Evolutionary conservation across 2,888 invertebrate species (phyloP), one percentile per base, ranked within the genome.

Genomic region (Steinernema carpocapsae): DNA sequence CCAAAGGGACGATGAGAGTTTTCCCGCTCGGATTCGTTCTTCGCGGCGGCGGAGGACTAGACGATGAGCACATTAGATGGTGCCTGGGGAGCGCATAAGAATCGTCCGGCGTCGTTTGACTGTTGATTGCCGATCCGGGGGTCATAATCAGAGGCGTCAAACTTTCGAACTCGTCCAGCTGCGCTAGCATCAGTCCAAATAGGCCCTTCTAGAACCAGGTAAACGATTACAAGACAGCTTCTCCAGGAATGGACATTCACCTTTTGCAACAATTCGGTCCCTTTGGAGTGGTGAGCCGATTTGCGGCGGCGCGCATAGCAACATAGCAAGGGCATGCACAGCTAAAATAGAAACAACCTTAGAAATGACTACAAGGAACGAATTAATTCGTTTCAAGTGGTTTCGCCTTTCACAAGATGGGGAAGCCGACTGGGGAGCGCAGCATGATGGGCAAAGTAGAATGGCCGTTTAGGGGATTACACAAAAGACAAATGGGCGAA

Each of bases 121-220:
- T 32, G 29, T 37, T 29, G 19, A 64, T 32, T 22, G 17, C 64
- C 17, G 64, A 64, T 17, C 64, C 64, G 7, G 85, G 85, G 10
- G 83, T 81, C 22, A 83, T 71, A 14, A 83, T 83, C 70, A 85
- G 75, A 4, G 85, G 85, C 14, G 84, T 84, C n/a, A 85, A 76
- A 22, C 78, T 76, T 64, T 85, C 85, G 75, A 85, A 85, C 74
- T 85, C 85, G 46, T 86, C 86, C 42, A 86, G 72, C n/a, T 82
- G 77, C 19, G 86, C 86, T 70, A 86, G 77, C 84, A 84, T 85
- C 22, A 81, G 70, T 1, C 75, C 76, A 64, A 82, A 80, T 3
- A 81, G 72, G 1, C 79, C 74, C 48, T 77, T 74, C 80, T 80
- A 72, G 17, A 76, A 75, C 3, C n/a, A 14, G 4, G 19, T 14